Evolutionary conservation across 2,888 invertebrate genomes (phyloP), one percentile per base, ranked within the genome.

Genomic region (Xanthorhoe spadicearia): DNA sequence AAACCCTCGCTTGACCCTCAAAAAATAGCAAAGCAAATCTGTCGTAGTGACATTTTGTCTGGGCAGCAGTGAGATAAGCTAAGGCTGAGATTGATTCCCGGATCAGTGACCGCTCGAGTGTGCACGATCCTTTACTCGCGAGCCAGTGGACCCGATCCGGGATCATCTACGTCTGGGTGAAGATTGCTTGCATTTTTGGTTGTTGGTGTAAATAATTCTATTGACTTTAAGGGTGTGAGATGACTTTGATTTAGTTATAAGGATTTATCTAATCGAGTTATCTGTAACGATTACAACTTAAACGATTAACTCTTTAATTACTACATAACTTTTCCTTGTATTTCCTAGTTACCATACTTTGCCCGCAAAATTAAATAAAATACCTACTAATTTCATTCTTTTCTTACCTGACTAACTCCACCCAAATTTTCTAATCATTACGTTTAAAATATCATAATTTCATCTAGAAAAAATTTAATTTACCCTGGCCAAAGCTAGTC

Each of bases 21-120:
- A 80, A 82, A 85, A 85, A 85, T 86, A 86, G 77, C 80, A 83
- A 83, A 85, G 82, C 82, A 83, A 86, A 84, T 85, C 82, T 84
- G 83, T 85, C 81, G 82, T 85, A 83, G 84, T 85, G 88, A 87
- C 85, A 86, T 82, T n/a, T 83, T 76, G 83, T 81, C 81, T 76
- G 81, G 82, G 81, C 84, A 83, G 89, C 91, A 89, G 84, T 73
- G 74, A 92, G 92, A 92, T 92, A 92, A 90, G 87, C 82, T 88
- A 89, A 90, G 83, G 86, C 89, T 80, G 80, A 89, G 92, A 92
- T 92, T 92, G 92, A 92, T 93, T 88, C 90, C 85, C 82, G 91
- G 92, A 90, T 92, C 89, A 90, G 77, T 84, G 86, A 78, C 77
- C 87, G 83, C 82, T 86, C 86, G 73, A 87, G 89, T 90, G 91